Base-by-base conservation (phyloP, 92 coral and sea anemone species). In the Umimayanthus kanabou region DNA sequence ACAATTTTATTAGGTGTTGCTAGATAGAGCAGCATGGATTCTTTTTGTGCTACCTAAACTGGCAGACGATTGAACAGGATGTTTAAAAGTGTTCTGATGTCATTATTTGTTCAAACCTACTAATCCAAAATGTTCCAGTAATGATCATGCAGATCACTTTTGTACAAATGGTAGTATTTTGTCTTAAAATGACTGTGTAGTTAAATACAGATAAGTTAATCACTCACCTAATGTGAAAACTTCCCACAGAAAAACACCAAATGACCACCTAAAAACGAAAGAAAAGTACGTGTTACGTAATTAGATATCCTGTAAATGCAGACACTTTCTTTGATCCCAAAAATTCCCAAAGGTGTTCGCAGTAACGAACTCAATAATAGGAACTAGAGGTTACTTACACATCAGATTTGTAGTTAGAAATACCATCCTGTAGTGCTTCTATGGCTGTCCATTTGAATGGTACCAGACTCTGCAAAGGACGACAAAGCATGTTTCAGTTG, bases 181-280 rank as follows among this genome's bases (percentile, higher is more conserved):
- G 57, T 50, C 57, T 50, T 50, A 50, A 50, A 4, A 50, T 22
- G 4, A 22, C 72, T 66, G 4, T 66, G 25, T 64, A n/a, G 29
- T 22, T 66, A 66, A n/a, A n/a, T n/a, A n/a, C 26, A 66, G 16
- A 23, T 6, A 66, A 20, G 9, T 66, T 22, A 16, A 66, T 20
- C 30, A 70, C 75, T 23, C 16, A 25, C 75, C 75, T 16, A 70
- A 33, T 25, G 75, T n/a, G 37, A 70, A 70, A 25, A 70, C 15
- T n/a, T 70, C 75, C 75, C 75, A 70, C 75, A 70, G 37, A 70
- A 70, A 70, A 25, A 70, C 7, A 22, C 75, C 75, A 70, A 70
- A 70, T 33, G 75, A 70, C 75, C 75, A 70, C 75, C 75, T 70
- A 14, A 70, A 15, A 70, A 25, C 58, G 20, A 53, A 53, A 53